Evolutionary conservation across 2,888 invertebrate species (phyloP), one percentile per base, ranked within the genome.

Genomic region (Rosalia funebris): DNA sequence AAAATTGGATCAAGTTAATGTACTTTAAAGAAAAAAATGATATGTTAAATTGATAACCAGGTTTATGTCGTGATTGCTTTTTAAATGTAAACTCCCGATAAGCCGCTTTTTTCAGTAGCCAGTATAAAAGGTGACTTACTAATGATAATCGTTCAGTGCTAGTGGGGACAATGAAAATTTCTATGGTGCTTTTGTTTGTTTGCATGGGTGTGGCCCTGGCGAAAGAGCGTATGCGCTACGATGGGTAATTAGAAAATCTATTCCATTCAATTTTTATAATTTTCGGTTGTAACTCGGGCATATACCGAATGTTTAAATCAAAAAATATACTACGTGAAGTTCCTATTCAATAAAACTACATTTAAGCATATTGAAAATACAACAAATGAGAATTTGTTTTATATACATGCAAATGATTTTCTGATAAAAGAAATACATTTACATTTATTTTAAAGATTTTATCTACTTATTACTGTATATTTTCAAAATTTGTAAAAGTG

Each of bases 131-230:
- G 9, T 5, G 9, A 25, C 9, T 25, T 25, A 9, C 4, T 25
- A 9, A 25, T 5, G 25, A 5, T 25, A 25, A n/a, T n/a, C n/a
- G n/a, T n/a, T 25, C 3, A 25, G 9, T 5, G 9, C 25, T 3
- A 25, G 9, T 11, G 10, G 34, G 3, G 11, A n/a, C 2, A n/a
- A 52, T 52, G 41, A 52, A 15, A 16, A 12, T 41, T 4, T 31
- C 15, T 9, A 5, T 31, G 37, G 31, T 41, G 16, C 7, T 52
- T 39, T 19, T 15, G 12, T 17, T 41, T 1, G 52, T 52, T 25
- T 52, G n/a, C 11, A 4, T 52, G 25, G 52, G 52, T 16, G 4
- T 52, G 4, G 52, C 31, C 32, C 52, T 52, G 7, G 41, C 52
- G n/a, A 41, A 52, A 5, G 52, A 52, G 31, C 25, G 31, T 11